Evolutionary conservation across 1,140 invertebrate genomes (phyloP).

Genomic region (Hyles vespertilio): DNA sequence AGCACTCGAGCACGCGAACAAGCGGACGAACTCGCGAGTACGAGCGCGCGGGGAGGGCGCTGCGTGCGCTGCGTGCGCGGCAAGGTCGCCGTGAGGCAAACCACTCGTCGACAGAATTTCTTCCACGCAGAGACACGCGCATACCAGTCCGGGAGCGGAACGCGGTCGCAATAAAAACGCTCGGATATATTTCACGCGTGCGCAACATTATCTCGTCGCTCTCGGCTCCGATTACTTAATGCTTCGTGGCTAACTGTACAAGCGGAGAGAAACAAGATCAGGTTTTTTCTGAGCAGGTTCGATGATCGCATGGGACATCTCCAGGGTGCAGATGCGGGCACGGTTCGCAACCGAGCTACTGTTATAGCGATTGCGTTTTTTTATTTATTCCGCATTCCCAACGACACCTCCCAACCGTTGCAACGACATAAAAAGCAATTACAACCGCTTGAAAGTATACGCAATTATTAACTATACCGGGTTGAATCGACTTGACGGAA

Average conservation of each 20-base stretch:
- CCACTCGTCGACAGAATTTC: slow-evolving; percentile 67
- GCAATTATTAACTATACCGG: too few relatives aligned
- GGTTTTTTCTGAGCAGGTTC: slow-evolving; percentile 65
- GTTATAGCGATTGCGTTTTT: slow-evolving; percentile 24
- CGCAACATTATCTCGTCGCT: slow-evolving; percentile 69
- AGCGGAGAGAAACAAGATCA: slow-evolving; percentile 60
- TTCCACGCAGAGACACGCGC: slow-evolving; percentile 59
- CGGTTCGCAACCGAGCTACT: slow-evolving; percentile 30
- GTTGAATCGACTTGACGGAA: too few relatives aligned
- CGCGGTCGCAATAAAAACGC: slow-evolving; percentile 70
- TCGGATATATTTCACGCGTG: slow-evolving; percentile 72
- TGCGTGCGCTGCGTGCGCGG: slow-evolving; percentile 22
- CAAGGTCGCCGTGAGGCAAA: slow-evolving; percentile 73
- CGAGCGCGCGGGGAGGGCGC: slow-evolving; percentile 4
- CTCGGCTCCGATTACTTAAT: slow-evolving; percentile 72
- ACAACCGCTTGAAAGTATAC: too few relatives aligned
- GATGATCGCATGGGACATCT: slow-evolving; percentile 55
- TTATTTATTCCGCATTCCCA: too few relatives aligned
- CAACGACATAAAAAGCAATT: not conserved
- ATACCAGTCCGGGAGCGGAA: slow-evolving; percentile 68
- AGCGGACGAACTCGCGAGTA: not conserved
- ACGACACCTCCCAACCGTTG: not conserved
- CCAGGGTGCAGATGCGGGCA: slow-evolving; percentile 30
- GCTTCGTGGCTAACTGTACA: slow-evolving; percentile 66
- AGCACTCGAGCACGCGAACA: too few relatives aligned